Conservation (phyloP, 1,140 invertebrate species). For the Lordiphosa stackelbergi region DNA sequence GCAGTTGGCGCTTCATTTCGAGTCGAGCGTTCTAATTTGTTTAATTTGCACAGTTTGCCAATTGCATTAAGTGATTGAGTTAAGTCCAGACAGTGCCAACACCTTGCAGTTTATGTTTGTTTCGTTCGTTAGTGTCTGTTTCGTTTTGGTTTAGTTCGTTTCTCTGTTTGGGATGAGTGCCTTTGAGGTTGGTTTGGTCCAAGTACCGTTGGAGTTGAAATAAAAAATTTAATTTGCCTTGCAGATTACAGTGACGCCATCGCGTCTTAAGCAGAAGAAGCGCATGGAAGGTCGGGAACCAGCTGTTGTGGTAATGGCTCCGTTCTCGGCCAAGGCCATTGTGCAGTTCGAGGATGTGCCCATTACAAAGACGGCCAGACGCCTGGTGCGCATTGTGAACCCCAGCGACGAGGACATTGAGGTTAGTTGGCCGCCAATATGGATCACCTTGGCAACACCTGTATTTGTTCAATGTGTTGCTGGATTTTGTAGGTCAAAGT, state of each 20-base stretch:
- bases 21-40: slow-evolving; percentile 27
- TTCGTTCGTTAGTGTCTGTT: slow-evolving; percentile 4
- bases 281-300: slow-evolving; percentile 62
- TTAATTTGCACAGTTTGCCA: slow-evolving; percentile 8
- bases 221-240: slow-evolving; percentile 3
- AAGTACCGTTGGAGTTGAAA: neutral
- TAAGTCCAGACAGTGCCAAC: slow-evolving; percentile 20
- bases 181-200: slow-evolving; percentile 52
- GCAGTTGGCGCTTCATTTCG: slow-evolving; percentile 43
- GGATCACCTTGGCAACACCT: slow-evolving; percentile 40
- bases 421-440: slow-evolving; percentile 71
- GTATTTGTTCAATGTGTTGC: slow-evolving; percentile 51
- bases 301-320: slow-evolving; percentile 79
- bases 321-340: slow-evolving; percentile 81
- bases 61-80: slow-evolving; percentile 45
- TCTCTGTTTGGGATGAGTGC: slow-evolving; percentile 52
- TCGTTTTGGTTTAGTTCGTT: slow-evolving; percentile 9
- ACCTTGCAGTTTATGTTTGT: slow-evolving; percentile 4
- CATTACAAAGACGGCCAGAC: slow-evolving; percentile 78
- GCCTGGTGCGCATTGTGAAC: slow-evolving; percentile 80
- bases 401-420: slow-evolving; percentile 79
- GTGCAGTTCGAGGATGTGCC: slow-evolving; percentile 82
- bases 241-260: slow-evolving; percentile 63
- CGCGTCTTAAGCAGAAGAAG: slow-evolving; percentile 61
- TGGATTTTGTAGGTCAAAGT: slow-evolving; percentile 80